phyloP scores from a whole-genome alignment of 1,140 invertebrate species.

The Heliconius hermathena region DNA sequence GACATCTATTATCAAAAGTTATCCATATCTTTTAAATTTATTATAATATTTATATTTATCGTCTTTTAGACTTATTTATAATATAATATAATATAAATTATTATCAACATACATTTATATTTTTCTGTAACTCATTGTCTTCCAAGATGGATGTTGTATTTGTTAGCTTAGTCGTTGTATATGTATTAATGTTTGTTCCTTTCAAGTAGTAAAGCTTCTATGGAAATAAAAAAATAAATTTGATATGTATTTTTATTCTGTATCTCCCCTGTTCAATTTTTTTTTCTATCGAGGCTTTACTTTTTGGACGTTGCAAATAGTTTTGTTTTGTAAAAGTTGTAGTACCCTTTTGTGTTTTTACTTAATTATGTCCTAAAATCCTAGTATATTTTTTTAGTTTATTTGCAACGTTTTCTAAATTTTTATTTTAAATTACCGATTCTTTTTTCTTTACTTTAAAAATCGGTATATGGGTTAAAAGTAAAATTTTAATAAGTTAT shows the following conservation, averaged over 20 bases:
- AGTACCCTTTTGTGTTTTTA: not conserved
- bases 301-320: conserved; percentile 27
- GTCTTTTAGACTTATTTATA: not conserved
- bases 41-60: not conserved
- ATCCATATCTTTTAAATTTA: not conserved
- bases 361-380: not conserved
- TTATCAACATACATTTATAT: not conserved
- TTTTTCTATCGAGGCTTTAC: conserved; percentile 54
- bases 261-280: conserved; percentile 29
- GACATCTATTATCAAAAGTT: not conserved
- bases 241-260: conserved; percentile 40
- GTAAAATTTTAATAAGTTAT: not conserved
- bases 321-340: too few species aligned
- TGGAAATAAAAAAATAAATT: conserved; percentile 39
- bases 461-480: not conserved
- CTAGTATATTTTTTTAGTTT: not conserved
- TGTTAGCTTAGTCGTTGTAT: not conserved
- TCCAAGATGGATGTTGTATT: not conserved
- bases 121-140: not conserved
- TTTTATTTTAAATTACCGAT: too few species aligned
- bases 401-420: conserved; percentile 1
- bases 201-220: conserved; percentile 51
- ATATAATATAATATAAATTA: not conserved
- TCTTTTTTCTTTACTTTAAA: not conserved
- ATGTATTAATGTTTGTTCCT: conserved; percentile 12